These are phyloP conservation scores for Epicauta chinensis DNA, from an alignment of 1,140 invertebrate species.

Conservation along the genomic window DNA sequence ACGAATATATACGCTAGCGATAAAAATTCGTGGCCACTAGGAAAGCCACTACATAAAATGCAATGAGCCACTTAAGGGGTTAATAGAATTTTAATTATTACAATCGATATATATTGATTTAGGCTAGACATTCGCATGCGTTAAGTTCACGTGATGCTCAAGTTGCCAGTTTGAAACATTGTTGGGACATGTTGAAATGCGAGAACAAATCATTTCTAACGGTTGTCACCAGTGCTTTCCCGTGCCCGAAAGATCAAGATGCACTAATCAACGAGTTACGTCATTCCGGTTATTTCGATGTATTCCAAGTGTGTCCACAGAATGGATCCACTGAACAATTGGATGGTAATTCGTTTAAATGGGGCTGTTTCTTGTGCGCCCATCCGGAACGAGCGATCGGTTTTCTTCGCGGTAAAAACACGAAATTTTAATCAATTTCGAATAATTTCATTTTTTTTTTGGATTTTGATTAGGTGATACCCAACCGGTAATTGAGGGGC, in stretches of 20 bases:
- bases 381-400: constrained; percentile 81
- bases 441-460: no score
- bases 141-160: constrained; percentile 77
- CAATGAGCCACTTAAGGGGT: no score
- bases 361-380: constrained; percentile 87
- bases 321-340: constrained; percentile 41
- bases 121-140: constrained; percentile 71
- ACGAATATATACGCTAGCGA: no score
- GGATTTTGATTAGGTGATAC: constrained; percentile 50
- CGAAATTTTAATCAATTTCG: constrained; percentile 1
- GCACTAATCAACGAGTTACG: constrained; percentile 76
- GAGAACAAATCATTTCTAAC: constrained; percentile 86
- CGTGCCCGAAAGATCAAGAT: constrained; percentile 82
- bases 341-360: constrained; percentile 46
- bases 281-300: constrained; percentile 84
- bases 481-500: constrained; percentile 78
- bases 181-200: constrained; percentile 88
- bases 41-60: no score
- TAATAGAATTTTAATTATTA: neutral
- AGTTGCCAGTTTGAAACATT: constrained; percentile 78
- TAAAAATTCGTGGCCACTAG: no score
- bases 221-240: constrained; percentile 87
- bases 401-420: constrained; percentile 62
- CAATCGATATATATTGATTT: constrained; percentile 15
- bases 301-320: constrained; percentile 68